Base-by-base conservation (phyloP, 2,888 invertebrate genomes). In the Chloroclystis v-ata region DNA sequence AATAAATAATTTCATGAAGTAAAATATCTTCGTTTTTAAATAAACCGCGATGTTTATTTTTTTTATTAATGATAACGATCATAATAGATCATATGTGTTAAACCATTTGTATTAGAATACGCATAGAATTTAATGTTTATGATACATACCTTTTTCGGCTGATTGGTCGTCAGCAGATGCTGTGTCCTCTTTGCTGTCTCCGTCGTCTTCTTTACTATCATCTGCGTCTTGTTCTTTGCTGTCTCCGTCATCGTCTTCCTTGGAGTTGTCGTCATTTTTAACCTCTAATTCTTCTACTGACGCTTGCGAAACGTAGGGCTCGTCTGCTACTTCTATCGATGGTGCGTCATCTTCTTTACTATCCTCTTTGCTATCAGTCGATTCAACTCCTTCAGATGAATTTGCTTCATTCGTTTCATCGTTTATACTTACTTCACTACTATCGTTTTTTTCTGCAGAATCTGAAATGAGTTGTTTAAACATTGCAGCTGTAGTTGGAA, bases 401-500 rank as follows among this genome's bases (percentile, higher is more conserved):
- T 68, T 74, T 51, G 63, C 73, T 72, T 84, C 82, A 70, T 76
- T 82, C 72, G 82, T 78, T 67, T 82, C 79, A 67, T 81, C 77
- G 61, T 79, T 79, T 64, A 84, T 70, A 66, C 78, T 82, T 65
- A 78, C 74, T 81, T 89, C 89, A 79, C 78, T 81, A 75, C 87
- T 87, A 63, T 84, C 84, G 78, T 79, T 80, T 77, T 86, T 86
- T 75, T 83, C 86, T 61, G 72, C 72, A 71, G 85, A 82, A 74
- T 84, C 86, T 87, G 75, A 56, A 26, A 48, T 20, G 3, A 20
- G 5, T 20, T 20, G 20, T 20, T 20, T 20, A 5, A 4, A 20
- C 20, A 5, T 20, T 20, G 20, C 2, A 20, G 5, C 2, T 20
- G 20, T 20, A 5, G 2, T 20, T 2, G 20, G 2, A 4, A 20